Evolutionary conservation across 1,140 invertebrate genomes (phyloP), one percentile per base, ranked within the genome.

Genomic region (Cydia amplana): DNA sequence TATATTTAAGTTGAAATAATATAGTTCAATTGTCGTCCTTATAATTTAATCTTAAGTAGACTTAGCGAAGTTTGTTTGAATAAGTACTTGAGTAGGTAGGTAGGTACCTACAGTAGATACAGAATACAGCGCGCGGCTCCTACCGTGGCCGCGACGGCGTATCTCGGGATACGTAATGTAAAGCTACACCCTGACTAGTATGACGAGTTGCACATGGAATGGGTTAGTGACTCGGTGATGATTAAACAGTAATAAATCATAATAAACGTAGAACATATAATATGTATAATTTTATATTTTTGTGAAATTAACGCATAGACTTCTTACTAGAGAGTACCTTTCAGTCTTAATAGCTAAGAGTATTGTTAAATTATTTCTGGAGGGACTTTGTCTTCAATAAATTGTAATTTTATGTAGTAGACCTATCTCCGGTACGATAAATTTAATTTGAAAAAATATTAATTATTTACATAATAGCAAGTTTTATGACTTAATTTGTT

Each of bases 261-360:
- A 80, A 77, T 77, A 78, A 75, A 78, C 75, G 43, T 70, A 80
- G 55, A 60, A 64, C 75, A 40, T 70, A 80, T 36, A 65, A 64
- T 60, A 77, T n/a, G n/a, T n/a, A n/a, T 75, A 46, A 72, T 74
- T 75, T 74, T 75, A 74, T 72, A 78, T 76, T 78, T 77, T 74
- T 46, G 70, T 76, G 74, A 78, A 80, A 76, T 74, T 46, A 80
- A 79, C 60, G 60, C 75, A 77, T 70, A 70, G 65, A 70, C 65
- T 70, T 70, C 65, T 70, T 70, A 70, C 65, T 87, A 78, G 79
- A 77, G 75, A 82, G 77, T 83, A 87, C 82, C 82, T 80, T 88
- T 91, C 89, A 91, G 88, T 92, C 89, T 91, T 92, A 90, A 86
- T 84, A 83, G 86, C 89, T 90, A 91, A 85, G 82, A 90, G 83